phyloP scores from a whole-genome alignment of 30 jellyfish, hydroid and myxozoan genomes.

The Clytia hemisphaerica region DNA sequence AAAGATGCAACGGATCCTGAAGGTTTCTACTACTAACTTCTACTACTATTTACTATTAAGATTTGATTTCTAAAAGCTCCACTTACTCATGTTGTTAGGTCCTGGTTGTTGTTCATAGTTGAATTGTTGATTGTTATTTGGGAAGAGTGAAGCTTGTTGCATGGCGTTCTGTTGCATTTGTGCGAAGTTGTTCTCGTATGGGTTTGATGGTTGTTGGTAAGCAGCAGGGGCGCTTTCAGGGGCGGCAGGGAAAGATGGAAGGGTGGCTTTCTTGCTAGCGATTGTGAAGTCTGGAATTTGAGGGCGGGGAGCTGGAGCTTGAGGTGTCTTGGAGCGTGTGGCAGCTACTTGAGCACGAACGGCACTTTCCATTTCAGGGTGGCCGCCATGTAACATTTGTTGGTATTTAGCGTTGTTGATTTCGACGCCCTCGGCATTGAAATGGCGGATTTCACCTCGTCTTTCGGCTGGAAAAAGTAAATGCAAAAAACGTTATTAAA shows the following conservation, averaged over 20 bases:
- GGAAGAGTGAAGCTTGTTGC: too few species aligned
- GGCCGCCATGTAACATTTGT: too few species aligned
- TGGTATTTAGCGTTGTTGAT: not conserved
- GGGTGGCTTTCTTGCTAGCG: not conserved
- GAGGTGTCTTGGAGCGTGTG: constrained; percentile 3
- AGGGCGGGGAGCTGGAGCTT: constrained; percentile 12
- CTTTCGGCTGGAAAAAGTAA: constrained; percentile 6
- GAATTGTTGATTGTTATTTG: too few species aligned
- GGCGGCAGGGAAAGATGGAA: constrained; percentile 3
- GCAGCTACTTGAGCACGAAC: not conserved
- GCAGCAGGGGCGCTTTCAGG: too few species aligned
- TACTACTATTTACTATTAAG: too few species aligned
- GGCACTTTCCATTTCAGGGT: not conserved
- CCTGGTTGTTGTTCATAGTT: constrained; percentile 42
- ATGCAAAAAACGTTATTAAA: not conserved
- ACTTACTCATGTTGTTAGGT: constrained; percentile 16
- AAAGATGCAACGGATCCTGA: too few species aligned
- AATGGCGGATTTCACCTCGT: constrained; percentile 24
- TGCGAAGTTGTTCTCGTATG: too few species aligned
- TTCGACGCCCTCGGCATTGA: constrained; percentile 30
- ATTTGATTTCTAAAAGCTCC: too few species aligned
- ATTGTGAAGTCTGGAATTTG: too few species aligned
- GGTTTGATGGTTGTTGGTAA: too few species aligned
- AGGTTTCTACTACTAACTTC: too few species aligned
- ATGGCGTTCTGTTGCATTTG: too few species aligned